Evolutionary conservation across 2,888 invertebrate species (phyloP), one percentile per base, ranked within the genome.

Genomic region (Agriotes lineatus): DNA sequence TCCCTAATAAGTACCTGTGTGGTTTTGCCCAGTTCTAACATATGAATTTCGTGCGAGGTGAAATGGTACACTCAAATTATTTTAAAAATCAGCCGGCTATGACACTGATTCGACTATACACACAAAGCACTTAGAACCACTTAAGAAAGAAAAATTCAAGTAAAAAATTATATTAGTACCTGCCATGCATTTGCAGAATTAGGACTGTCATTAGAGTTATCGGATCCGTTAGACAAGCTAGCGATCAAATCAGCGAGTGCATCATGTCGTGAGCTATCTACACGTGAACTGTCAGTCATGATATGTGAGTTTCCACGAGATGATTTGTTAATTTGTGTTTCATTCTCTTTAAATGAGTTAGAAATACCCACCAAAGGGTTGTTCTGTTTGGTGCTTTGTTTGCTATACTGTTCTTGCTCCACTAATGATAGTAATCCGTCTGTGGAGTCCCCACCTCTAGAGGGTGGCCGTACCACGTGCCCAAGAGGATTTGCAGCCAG

Each of bases 141-240:
- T n/a, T n/a, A n/a, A n/a, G 63, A 72, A 74, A 68, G 35, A 65
- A 70, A 72, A 79, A 1, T 16, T 30, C 7, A 52, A 30, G 10
- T 33, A 52, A 33, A 33, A 14, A 12, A 33, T 19, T 19, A 6
- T n/a, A 44, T 79, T 79, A 81, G 80, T 85, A 88, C 88, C 86
- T 88, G 87, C 74, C 83, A 83, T 83, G 84, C 84, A 81, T 83
- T 81, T 79, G 84, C 79, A 73, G 80, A 81, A 78, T 82, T 79
- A 76, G 83, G 79, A 73, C 82, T 82, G 77, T 82, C 82, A 79
- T 82, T 81, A 77, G 82, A 81, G 75, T 82, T 82, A 78, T 83
- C 82, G 74, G 82, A 82, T 76, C 83, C 83, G 77, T 81, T 82
- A 67, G 84, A 82, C 75, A 85, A 81, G 80, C 83, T 85, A 82